Evolutionary conservation across 2,888 invertebrate genomes (phyloP).

Genomic region (Trachelus stipa): DNA sequence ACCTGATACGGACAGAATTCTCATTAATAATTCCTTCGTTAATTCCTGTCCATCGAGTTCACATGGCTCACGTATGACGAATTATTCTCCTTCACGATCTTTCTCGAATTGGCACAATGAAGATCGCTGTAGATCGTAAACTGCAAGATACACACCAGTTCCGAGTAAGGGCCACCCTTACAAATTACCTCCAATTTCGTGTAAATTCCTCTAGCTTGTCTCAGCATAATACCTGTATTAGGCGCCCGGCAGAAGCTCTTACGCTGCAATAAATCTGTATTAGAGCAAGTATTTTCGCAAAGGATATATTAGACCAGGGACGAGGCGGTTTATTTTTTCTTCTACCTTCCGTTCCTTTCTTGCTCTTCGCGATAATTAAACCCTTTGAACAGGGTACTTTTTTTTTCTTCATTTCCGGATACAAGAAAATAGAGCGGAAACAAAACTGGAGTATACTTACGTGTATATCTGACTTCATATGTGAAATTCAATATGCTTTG

Average conservation of each 20-base stretch:
- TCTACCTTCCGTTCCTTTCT: neutral
- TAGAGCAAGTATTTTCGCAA: constrained; percentile 38
- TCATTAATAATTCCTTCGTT: neutral
- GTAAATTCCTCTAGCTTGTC: constrained; percentile 53
- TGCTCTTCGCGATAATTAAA: neutral
- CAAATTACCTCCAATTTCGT: constrained; percentile 63
- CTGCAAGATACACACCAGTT: constrained; percentile 25
- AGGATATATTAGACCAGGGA: neutral
- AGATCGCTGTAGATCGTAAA: constrained; percentile 7
- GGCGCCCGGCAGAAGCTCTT: constrained; percentile 46
- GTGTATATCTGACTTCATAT: no score
- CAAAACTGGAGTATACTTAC: neutral
- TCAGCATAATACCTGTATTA: constrained; percentile 59
- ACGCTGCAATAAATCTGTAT: constrained; percentile 61
- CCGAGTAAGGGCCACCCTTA: constrained; percentile 42
- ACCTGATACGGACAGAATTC: neutral
- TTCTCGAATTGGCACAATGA: neutral
- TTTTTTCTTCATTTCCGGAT: neutral
- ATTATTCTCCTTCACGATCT: neutral
- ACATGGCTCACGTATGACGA: neutral
- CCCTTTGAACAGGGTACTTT: neutral
- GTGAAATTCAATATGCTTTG: no score
- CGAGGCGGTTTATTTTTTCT: neutral
- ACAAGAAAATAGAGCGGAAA: neutral
- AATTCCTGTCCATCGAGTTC: neutral